phyloP scores from a whole-genome alignment of 2,797 vertebrate genomes.

The Leucoraja ocellata region DNA sequence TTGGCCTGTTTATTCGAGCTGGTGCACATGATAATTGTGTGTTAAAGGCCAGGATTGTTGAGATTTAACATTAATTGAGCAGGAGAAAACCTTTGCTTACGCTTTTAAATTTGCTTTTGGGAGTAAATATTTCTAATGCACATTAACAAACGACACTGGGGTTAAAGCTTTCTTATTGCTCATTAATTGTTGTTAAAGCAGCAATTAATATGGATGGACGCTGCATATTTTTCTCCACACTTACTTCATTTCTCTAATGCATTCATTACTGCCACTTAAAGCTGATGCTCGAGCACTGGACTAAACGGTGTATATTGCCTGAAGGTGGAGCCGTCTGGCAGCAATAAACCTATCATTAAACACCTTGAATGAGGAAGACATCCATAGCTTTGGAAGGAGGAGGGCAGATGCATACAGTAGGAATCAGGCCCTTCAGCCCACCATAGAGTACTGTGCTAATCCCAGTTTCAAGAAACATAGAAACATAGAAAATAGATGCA shows the following conservation, averaged over 20 bases:
- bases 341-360: not conserved
- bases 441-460: no score
- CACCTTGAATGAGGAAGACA: not conserved
- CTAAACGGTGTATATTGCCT: not conserved
- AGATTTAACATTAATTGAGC: not conserved
- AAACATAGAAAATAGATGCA: no score
- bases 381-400: no score
- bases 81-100: not conserved
- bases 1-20: not conserved
- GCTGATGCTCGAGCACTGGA: not conserved
- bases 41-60: not conserved
- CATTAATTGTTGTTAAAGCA: constrained; percentile 12
- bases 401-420: no score
- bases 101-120: not conserved
- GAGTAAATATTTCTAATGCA: constrained; percentile 16
- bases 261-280: not conserved
- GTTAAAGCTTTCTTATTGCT: not conserved
- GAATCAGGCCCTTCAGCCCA: no score
- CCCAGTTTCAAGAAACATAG: no score
- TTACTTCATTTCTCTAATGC: not conserved
- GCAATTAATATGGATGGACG: not conserved
- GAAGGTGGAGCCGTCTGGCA: not conserved
- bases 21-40: not conserved
- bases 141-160: not conserved
- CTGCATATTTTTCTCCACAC: not conserved